Conservation (phyloP, 2,888 invertebrate genomes). For the Ennomos erosarius region DNA sequence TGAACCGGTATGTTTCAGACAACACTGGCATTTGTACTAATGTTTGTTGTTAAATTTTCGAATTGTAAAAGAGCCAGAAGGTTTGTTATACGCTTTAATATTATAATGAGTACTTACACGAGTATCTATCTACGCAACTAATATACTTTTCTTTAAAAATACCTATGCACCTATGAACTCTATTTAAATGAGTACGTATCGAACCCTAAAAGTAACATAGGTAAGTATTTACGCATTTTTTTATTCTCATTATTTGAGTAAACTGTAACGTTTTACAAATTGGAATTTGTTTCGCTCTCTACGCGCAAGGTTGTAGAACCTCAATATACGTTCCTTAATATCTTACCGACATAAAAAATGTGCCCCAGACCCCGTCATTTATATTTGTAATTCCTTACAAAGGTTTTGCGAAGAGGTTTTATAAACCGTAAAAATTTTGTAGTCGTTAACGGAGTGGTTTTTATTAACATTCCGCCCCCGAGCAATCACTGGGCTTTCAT, state of each 20-base stretch:
- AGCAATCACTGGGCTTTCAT: conserved; percentile 51
- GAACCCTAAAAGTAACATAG: too few relatives aligned
- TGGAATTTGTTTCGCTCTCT: conserved; percentile 21
- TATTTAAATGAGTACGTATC: too few relatives aligned
- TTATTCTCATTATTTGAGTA: conserved; percentile 8
- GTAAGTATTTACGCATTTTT: too few relatives aligned
- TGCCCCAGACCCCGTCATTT: conserved; percentile 36
- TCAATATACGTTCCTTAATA: conserved; percentile 26
- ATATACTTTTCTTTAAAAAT: too few relatives aligned
- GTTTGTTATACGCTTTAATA: too few relatives aligned
- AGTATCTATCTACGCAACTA: too few relatives aligned
- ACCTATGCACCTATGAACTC: too few relatives aligned
- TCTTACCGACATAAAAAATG: conserved; percentile 28
- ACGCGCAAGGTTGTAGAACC: conserved; percentile 13
- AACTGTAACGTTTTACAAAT: conserved; percentile 29
- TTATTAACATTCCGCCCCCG: conserved; percentile 41
- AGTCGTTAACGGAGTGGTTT: conserved; percentile 43
- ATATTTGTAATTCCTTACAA: conserved; percentile 38
- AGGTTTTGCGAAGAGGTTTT: conserved; percentile 34
- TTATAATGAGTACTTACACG: too few relatives aligned
- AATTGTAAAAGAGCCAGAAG: too few relatives aligned
- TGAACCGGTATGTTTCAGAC: conserved; percentile 1
- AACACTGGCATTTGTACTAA: conserved; percentile 5
- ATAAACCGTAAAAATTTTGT: conserved; percentile 29
- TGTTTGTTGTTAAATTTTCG: too few relatives aligned